A percentile compares a stretch with the other conserved stretches of the same genome.
Evolutionary conservation across 2,113 vertebrate species (phyloP).

Genomic region (Serinus canaria): DNA sequence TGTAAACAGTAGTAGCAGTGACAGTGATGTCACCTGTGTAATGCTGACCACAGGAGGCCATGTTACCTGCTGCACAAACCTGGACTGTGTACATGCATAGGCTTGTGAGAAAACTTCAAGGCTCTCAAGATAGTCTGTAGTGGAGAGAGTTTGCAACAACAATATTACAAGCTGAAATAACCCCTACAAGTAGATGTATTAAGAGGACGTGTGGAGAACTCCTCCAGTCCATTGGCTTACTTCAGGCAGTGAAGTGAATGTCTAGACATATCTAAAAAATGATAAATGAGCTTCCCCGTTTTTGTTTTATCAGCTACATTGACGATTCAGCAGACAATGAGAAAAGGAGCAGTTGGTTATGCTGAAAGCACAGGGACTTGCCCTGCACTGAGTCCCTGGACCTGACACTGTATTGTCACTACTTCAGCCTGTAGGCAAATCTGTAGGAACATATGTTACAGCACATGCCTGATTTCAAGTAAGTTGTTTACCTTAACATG

Average conservation of each 20-base stretch:
- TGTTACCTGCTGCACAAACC: background rate
- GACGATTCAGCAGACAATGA: background rate
- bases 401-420: background rate
- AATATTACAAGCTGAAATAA: background rate
- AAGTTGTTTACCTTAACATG: background rate
- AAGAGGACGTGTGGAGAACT: background rate
- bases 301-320: background rate
- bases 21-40: background rate
- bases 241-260: background rate
- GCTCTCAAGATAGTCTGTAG: background rate
- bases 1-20: background rate
- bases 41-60: background rate
- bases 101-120: background rate
- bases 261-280: background rate
- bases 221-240: background rate
- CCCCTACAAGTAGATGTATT: background rate
- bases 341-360: background rate
- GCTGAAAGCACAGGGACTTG: background rate
- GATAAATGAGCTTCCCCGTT: background rate
- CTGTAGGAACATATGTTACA: background rate
- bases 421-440: background rate
- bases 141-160: background rate
- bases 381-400: background rate
- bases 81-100: background rate
- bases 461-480: background rate